Percentiles rank a stretch among this genome's conserved stretches.
Evolutionary conservation across 2,888 invertebrate species (phyloP).

Genomic region (Nesidiocoris tenuis): DNA sequence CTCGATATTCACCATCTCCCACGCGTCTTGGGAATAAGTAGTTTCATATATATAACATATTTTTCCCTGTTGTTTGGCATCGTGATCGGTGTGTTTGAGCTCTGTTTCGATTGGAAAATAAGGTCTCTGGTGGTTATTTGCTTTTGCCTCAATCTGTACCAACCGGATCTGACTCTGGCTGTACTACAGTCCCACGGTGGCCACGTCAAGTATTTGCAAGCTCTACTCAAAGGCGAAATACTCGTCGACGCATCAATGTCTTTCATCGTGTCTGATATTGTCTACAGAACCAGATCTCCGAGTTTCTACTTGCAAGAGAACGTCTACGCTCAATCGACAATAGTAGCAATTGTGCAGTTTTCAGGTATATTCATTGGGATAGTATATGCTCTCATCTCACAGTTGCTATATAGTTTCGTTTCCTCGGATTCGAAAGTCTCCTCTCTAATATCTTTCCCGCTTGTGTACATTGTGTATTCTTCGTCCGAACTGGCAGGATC

Average conservation of each 20-base stretch:
- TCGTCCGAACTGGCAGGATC: slow-evolving; percentile 3
- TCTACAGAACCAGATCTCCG: not conserved
- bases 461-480: not conserved
- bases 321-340: not conserved
- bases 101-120: slow-evolving; percentile 18
- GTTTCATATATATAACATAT: not conserved
- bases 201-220: slow-evolving; percentile 22
- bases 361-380: slow-evolving; percentile 5
- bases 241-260: not conserved
- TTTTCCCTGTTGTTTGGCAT: not conserved
- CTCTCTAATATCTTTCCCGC: not conserved
- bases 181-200: slow-evolving; percentile 21
- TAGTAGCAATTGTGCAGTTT: not conserved
- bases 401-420: slow-evolving; percentile 6
- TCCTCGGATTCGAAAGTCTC: not conserved
- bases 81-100: not conserved
- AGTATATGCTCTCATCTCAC: slow-evolving; percentile 1
- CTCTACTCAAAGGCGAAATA: slow-evolving; percentile 24
- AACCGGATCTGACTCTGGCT: slow-evolving; percentile 6
- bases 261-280: slow-evolving; percentile 9
- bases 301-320: not conserved
- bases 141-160: slow-evolving; percentile 8
- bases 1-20: not conserved
- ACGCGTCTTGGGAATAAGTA: not conserved
- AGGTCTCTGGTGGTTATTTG: slow-evolving; percentile 1